These are phyloP conservation scores for Anas bahamensis DNA, from an alignment of 2,797 vertebrate species.

Conservation along the genomic window DNA sequence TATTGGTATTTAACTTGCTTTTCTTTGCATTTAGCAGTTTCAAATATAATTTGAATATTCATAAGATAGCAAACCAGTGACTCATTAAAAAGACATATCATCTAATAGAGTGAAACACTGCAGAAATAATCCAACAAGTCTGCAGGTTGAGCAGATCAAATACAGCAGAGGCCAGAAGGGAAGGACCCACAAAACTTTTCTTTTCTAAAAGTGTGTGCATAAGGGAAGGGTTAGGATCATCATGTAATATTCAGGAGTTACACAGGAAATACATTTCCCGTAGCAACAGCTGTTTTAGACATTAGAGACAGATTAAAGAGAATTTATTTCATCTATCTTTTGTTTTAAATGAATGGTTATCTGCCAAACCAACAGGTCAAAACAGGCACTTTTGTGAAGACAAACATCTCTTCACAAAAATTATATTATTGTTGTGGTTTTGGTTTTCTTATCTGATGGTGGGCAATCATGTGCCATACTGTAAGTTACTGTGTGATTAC, in stretches of 20 bases:
- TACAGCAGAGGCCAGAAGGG: background rate
- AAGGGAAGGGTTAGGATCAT: conserved; percentile 32
- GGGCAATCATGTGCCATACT: conserved; percentile 6
- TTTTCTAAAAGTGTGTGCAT: background rate
- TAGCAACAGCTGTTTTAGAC: conserved; percentile 68
- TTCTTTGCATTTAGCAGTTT: conserved; percentile 16
- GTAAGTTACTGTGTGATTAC: conserved; percentile 22
- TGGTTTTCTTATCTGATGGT: conserved; percentile 42
- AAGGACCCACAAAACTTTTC: background rate
- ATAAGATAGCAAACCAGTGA: background rate
- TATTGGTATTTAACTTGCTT: conserved; percentile 15
- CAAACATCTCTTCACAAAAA: conserved; percentile 20
- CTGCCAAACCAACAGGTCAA: conserved; percentile 54
- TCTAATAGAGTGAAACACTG: background rate
- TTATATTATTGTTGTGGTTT: background rate
- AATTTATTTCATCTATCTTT: conserved; percentile 48
- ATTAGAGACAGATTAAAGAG: conserved; percentile 55
- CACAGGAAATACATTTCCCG: conserved; percentile 48
- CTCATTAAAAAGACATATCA: background rate
- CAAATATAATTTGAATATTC: background rate
- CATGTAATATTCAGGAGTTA: conserved; percentile 61
- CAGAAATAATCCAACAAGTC: background rate
- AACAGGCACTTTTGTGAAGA: background rate
- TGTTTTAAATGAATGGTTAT: conserved; percentile 54
- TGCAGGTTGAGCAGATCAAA: background rate